These are phyloP conservation scores for Zaprionus inermis DNA, from an alignment of 1,140 invertebrate genomes.

Conservation along the genomic window DNA sequence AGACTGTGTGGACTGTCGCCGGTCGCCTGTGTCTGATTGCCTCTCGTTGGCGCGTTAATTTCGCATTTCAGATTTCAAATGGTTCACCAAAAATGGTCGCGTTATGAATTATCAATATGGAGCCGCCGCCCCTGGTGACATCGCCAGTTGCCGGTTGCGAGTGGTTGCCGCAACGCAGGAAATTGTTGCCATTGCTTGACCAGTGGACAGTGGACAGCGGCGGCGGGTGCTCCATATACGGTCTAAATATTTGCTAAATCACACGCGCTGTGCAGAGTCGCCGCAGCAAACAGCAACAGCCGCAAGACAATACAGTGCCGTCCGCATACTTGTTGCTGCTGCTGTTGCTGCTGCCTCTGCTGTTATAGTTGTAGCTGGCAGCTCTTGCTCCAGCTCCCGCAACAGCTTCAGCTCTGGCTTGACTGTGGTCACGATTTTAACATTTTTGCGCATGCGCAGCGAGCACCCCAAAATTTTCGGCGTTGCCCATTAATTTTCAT, in stretches of 20 bases:
- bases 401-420: slow-evolving; percentile 13
- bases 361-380: slow-evolving; percentile 21
- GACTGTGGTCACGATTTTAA: slow-evolving; percentile 80
- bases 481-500: slow-evolving; percentile 83
- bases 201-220: slow-evolving; percentile 30
- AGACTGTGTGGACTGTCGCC: slow-evolving; percentile 29
- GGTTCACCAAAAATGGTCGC: slow-evolving; percentile 71
- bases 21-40: background rate
- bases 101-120: slow-evolving; percentile 82
- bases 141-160: slow-evolving; percentile 23
- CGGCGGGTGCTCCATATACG: slow-evolving; percentile 74
- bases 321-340: slow-evolving; percentile 29
- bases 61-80: slow-evolving; percentile 72
- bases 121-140: slow-evolving; percentile 69
- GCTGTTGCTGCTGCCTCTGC: slow-evolving; percentile 13
- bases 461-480: slow-evolving; percentile 80
- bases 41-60: slow-evolving; percentile 70
- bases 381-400: slow-evolving; percentile 38
- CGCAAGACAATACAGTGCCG: slow-evolving; percentile 65
- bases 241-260: slow-evolving; percentile 82
- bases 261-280: slow-evolving; percentile 62
- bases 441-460: slow-evolving; percentile 80
- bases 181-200: slow-evolving; percentile 63
- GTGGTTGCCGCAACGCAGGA: slow-evolving; percentile 67
- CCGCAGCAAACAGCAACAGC: slow-evolving; percentile 17